These are phyloP conservation scores for Falco concolor DNA, from an alignment of 2,797 vertebrate species.

Conservation along the genomic window DNA sequence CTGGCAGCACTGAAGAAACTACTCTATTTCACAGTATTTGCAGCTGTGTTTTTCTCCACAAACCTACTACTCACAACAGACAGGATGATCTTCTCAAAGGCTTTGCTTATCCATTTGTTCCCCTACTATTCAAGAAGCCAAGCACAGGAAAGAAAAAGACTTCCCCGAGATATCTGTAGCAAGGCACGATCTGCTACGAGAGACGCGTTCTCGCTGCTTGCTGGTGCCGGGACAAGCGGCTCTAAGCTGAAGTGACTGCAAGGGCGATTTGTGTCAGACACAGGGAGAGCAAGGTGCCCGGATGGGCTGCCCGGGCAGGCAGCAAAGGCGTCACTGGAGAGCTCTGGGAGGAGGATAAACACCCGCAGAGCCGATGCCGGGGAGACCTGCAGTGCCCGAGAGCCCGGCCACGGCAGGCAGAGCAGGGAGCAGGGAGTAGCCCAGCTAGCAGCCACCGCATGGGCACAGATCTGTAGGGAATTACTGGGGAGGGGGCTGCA, in stretches of 20 bases:
- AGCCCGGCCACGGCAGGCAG: too few species aligned
- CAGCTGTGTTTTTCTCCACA: not conserved
- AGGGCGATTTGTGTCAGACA: not conserved
- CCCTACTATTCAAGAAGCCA: not conserved
- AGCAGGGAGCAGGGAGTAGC: not conserved
- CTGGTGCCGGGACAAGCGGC: not conserved
- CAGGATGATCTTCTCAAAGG: not conserved
- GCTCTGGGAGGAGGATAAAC: not conserved
- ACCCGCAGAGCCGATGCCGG: rapidly evolving
- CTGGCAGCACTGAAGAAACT: not conserved
- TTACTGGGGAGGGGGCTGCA: not conserved
- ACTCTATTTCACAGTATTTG: not conserved
- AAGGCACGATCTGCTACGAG: not conserved
- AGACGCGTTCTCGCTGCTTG: not conserved
- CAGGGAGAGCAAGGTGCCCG: not conserved
- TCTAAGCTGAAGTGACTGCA: not conserved
- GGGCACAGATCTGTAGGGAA: rapidly evolving
- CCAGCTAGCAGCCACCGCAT: not conserved
- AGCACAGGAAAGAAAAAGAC: not conserved
- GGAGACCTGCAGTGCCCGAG: not conserved
- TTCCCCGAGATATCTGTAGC: not conserved
- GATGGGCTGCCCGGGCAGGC: not conserved
- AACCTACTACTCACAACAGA: not conserved
- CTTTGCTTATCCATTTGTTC: not conserved
- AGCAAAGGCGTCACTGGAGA: not conserved